Evolutionary conservation across 2,888 invertebrate genomes (phyloP), one percentile per base, ranked within the genome.

Genomic region (Eristalis arbustorum): DNA sequence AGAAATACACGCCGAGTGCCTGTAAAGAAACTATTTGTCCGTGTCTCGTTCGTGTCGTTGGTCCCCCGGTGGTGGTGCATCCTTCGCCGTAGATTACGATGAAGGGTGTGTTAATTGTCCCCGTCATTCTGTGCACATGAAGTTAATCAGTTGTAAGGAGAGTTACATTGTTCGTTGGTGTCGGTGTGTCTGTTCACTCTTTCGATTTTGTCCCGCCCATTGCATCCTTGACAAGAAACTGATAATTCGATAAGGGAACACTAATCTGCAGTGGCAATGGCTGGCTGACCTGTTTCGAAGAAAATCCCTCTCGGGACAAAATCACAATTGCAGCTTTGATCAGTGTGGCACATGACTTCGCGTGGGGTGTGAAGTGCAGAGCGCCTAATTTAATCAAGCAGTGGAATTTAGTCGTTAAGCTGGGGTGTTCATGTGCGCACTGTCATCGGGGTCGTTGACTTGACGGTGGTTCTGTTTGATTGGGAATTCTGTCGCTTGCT

Each of bases 121-220:
- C 62, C 22, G 10, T 22, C 22, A 4, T 8, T 31, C 4, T 31
- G 31, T 62, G 62, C 31, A 31, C 18, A 64, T 28, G 42, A 22
- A 40, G 67, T 61, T 67, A 42, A 61, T 67, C 49, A n/a, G 42
- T 31, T 49, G 42, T 62, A 25, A 71, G 28, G 28, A 34, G 14
- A 34, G 14, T 31, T 23, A 40, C 10, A 34, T 68, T 31, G 31
- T 31, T 6, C 6, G 31, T 6, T 31, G 31, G 31, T 31, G 31
- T 8, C 6, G 31, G 42, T 25, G 18, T 34, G 61, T 13, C 37
- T 49, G 49, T 49, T 6, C 6, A 18, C 18, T 49, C 18, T 2
- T 18, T 49, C 6, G 8, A 18, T 18, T 49, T 49, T 8, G n/a
- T n/a, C 18, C 49, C 31, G 31, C 31, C 42, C 42, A 49, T 49